Conservation (phyloP, 2,113 vertebrate genomes). For the Anser cygnoides region DNA sequence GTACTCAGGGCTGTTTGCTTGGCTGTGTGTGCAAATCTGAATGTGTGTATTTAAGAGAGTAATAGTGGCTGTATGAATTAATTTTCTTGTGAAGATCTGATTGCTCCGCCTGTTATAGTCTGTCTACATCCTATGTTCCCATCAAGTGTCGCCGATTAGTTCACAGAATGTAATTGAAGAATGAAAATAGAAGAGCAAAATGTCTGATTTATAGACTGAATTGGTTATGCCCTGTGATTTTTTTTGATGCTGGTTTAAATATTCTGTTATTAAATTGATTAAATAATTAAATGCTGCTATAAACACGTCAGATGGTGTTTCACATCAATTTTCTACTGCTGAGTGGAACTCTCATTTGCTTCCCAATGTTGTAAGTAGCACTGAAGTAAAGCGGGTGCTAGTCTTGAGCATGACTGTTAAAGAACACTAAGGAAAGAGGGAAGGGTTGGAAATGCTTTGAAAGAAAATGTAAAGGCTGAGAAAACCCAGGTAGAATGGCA, state of each 20-base stretch:
- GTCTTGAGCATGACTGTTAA: neutral
- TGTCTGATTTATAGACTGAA: conserved; percentile 69
- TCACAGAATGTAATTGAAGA: conserved; percentile 70
- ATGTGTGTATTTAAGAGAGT: conserved; percentile 21
- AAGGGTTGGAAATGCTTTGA: neutral
- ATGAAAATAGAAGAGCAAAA: conserved; percentile 68
- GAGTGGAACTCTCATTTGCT: conserved; percentile 36
- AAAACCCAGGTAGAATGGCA: neutral
- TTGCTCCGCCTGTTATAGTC: conserved; percentile 70
- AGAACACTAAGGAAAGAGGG: neutral
- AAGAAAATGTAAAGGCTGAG: neutral
- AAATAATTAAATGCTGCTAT: conserved; percentile 76
- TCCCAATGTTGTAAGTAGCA: neutral
- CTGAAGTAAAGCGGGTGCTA: neutral
- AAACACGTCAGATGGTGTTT: conserved; percentile 73
- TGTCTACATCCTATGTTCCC: conserved; percentile 67
- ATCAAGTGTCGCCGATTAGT: conserved; percentile 72
- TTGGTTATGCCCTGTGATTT: conserved; percentile 69
- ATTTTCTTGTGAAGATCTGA: conserved; percentile 73
- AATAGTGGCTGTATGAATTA: conserved; percentile 63
- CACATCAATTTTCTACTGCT: conserved; percentile 68
- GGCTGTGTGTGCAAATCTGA: conserved; percentile 40
- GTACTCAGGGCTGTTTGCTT: conserved; percentile 60
- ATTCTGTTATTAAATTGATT: conserved; percentile 77
- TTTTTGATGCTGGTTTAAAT: conserved; percentile 67